phyloP scores from a whole-genome alignment of 2,888 invertebrate species.

The Tachina lurida region DNA sequence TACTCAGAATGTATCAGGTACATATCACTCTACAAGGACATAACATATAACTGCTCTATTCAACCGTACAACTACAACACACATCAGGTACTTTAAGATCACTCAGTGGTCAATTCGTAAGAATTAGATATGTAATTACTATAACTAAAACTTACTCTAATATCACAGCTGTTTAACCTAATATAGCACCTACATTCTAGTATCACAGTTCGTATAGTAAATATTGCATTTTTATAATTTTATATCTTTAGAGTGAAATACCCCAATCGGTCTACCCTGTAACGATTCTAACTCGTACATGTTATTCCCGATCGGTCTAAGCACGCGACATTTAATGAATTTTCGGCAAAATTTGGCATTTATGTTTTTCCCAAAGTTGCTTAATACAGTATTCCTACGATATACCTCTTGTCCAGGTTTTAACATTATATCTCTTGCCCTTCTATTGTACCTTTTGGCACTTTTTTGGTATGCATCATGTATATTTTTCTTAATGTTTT shows the following conservation, averaged over 20 bases:
- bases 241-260: background rate
- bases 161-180: slow-evolving; percentile 1
- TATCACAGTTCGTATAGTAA: background rate
- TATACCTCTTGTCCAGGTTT: background rate
- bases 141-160: background rate
- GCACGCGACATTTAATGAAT: background rate
- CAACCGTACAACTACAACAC: too few species aligned
- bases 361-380: background rate
- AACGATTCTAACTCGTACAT: background rate
- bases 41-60: too few species aligned
- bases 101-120: too few species aligned
- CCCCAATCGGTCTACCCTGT: background rate
- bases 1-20: background rate
- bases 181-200: background rate
- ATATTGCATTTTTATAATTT: slow-evolving; percentile 1
- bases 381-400: background rate
- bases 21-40: background rate
- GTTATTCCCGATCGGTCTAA: background rate
- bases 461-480: background rate
- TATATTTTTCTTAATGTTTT: background rate
- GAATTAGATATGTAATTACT: too few species aligned
- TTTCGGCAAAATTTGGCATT: background rate
- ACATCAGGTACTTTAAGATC: too few species aligned
- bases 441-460: background rate
- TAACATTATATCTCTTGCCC: background rate